phyloP scores from a whole-genome alignment of 2,797 vertebrate species.

The Chiloscyllium punctatum region DNA sequence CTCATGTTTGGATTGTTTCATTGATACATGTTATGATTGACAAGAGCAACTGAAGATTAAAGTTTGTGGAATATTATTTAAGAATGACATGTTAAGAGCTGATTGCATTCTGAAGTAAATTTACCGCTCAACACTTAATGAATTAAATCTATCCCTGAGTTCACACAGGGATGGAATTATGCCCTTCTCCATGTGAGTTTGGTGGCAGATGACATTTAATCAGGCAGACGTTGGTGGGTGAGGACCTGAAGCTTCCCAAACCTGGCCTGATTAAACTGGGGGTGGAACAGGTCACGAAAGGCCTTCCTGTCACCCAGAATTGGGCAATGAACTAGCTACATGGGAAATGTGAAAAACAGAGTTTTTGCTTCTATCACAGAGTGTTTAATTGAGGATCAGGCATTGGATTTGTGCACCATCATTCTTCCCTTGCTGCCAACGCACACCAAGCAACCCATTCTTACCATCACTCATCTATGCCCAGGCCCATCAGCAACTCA shows the following conservation, averaged over 20 bases:
- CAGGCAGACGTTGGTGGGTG: too few relatives aligned
- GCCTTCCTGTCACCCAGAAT: too few relatives aligned
- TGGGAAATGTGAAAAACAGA: too few relatives aligned
- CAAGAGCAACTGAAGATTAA: background rate
- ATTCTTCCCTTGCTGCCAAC: background rate
- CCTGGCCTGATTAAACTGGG: too few relatives aligned
- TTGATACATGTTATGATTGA: background rate
- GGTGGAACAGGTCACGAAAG: too few relatives aligned
- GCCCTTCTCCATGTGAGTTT: too few relatives aligned
- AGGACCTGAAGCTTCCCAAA: too few relatives aligned
- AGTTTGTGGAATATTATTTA: background rate
- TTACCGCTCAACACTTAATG: background rate
- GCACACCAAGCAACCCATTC: background rate
- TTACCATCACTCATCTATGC: background rate
- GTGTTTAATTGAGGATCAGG: too few relatives aligned
- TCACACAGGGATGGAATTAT: background rate
- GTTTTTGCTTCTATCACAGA: too few relatives aligned
- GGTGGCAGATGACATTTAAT: too few relatives aligned
- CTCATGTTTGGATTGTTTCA: background rate
- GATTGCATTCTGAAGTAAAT: background rate
- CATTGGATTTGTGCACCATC: too few relatives aligned
- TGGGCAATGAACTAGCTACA: too few relatives aligned
- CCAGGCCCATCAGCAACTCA: background rate
- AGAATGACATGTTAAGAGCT: background rate
- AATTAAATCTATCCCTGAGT: background rate